phyloP scores from a whole-genome alignment of 2,888 invertebrate genomes.

The Cheilosia pagana region DNA sequence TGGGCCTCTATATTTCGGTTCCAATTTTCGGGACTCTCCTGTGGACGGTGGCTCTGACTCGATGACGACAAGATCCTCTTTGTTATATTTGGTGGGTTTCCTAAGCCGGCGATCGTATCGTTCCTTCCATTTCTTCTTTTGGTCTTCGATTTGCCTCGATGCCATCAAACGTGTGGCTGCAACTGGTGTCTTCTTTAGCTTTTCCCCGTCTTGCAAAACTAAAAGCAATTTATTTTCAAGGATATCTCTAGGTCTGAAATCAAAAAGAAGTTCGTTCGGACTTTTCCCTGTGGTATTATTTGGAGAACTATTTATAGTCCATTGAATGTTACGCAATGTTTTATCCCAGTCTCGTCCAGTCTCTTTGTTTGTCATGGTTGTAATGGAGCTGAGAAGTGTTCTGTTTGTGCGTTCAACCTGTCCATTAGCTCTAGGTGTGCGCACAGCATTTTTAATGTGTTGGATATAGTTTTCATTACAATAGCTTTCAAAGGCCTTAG shows the following conservation, averaged over 20 bases:
- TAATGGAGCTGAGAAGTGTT: neutral
- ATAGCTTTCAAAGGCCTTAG: too few species aligned
- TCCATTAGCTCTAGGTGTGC: too few species aligned
- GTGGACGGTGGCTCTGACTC: constrained; percentile 10
- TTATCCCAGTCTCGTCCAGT: constrained; percentile 40
- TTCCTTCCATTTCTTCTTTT: constrained; percentile 46
- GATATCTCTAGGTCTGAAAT: constrained; percentile 21
- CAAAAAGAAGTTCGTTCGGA: constrained; percentile 55
- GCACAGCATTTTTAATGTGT: too few species aligned
- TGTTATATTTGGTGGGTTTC: constrained; percentile 36
- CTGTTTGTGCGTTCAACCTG: constrained; percentile 22
- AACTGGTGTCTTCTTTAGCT: too few species aligned
- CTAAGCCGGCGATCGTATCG: constrained; percentile 34
- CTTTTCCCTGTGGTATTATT: constrained; percentile 40
- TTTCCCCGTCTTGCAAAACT: too few species aligned
- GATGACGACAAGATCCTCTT: constrained; percentile 23
- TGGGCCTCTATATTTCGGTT: constrained; percentile 25
- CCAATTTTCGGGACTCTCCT: constrained; percentile 29
- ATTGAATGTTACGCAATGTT: constrained; percentile 33
- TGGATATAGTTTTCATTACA: too few species aligned
- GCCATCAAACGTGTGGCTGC: constrained; percentile 12
- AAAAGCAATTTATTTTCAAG: constrained; percentile 24
- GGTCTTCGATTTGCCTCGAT: constrained; percentile 7
- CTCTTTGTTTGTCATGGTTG: constrained; percentile 52
- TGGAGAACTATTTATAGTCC: constrained; percentile 26